Conservation (phyloP, 1,140 invertebrate genomes). For the Pteromalus puparum region DNA sequence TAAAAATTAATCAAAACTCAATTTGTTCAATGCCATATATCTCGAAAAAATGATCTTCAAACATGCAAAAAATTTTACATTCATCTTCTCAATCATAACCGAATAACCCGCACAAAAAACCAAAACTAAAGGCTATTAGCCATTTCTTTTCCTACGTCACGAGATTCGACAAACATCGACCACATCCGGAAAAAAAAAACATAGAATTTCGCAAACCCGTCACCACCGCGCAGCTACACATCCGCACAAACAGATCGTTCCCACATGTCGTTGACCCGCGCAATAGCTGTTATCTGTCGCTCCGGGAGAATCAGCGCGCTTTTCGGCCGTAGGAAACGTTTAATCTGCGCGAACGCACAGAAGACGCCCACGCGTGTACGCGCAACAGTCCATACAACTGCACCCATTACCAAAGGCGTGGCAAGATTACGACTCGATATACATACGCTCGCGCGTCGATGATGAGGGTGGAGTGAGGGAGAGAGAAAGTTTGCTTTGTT, state of each 20-base stretch:
- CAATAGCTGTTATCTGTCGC: conserved; percentile 26
- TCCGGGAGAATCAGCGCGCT: conserved; percentile 10
- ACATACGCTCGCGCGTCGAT: not conserved
- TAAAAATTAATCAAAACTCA: no score
- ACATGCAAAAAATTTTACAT: no score
- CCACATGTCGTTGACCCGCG: not conserved
- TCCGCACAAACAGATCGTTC: not conserved
- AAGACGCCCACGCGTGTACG: conserved; percentile 14
- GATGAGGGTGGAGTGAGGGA: not conserved
- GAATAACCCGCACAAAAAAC: no score
- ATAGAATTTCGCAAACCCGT: no score
- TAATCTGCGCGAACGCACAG: conserved; percentile 12
- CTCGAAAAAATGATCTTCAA: no score
- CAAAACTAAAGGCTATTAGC: no score
- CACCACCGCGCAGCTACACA: no score
- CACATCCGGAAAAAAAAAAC: not conserved
- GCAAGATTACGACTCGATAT: conserved; percentile 29
- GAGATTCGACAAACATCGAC: no score
- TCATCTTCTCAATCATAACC: no score
- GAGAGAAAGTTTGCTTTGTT: conserved; percentile 9
- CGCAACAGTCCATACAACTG: no score
- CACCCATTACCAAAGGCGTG: conserved; percentile 36
- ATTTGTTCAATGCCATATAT: no score
- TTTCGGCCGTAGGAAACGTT: conserved; percentile 22
- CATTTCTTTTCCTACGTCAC: no score